These are phyloP conservation scores for Thomomys bottae DNA, from an alignment of 2,113 vertebrate species.

Conservation along the genomic window DNA sequence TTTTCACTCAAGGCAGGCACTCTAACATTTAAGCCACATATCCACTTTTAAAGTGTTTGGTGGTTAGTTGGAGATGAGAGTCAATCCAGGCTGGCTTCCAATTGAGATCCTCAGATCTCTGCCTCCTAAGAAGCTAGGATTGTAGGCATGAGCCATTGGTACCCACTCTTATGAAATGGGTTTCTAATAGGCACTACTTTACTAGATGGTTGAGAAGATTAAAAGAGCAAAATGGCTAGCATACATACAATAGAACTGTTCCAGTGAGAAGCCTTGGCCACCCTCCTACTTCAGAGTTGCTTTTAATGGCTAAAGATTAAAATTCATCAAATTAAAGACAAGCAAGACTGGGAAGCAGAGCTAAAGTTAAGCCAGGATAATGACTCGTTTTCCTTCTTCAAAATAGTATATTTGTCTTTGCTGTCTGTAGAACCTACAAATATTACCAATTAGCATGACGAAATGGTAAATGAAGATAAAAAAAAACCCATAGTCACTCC, in stretches of 20 bases:
- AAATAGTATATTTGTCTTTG: not conserved
- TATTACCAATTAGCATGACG: not conserved
- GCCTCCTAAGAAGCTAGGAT: no score
- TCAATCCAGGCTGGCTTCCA: no score
- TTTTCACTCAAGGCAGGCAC: no score
- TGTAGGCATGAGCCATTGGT: no score
- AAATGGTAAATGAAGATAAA: not conserved
- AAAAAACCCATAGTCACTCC: not conserved
- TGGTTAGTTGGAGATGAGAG: no score
- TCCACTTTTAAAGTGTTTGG: no score
- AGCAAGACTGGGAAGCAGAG: not conserved
- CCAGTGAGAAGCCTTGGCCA: not conserved
- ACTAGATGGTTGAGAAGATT: no score
- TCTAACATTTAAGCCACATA: no score
- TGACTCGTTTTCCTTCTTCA: not conserved
- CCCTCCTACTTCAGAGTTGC: not conserved
- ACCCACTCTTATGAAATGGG: not conserved
- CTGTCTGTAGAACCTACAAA: not conserved
- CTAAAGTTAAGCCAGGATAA: not conserved
- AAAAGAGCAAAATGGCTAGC: not conserved
- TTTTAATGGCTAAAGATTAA: not conserved
- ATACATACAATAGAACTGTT: not conserved
- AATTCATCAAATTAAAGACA: not conserved
- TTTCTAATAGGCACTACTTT: not conserved
- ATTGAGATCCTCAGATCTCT: no score